These are phyloP conservation scores for Brachypalpus laphriformis DNA, from an alignment of 2,888 invertebrate genomes.

Conservation along the genomic window DNA sequence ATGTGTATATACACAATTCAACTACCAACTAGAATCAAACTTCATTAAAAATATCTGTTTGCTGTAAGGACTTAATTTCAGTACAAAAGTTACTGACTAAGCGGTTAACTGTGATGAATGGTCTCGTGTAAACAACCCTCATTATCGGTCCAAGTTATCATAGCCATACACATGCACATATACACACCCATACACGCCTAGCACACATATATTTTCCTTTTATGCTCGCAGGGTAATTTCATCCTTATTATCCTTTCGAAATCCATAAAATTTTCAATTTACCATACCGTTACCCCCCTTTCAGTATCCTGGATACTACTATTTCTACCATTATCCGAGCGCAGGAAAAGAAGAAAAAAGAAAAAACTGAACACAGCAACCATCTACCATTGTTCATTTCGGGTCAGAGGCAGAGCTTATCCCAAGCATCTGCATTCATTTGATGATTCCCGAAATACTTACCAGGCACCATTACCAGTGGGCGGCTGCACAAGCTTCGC, in stretches of 20 bases:
- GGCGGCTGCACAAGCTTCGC: conserved; percentile 51
- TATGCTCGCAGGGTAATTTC: conserved; percentile 70
- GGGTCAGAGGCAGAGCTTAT: conserved; percentile 68
- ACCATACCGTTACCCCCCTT: conserved; percentile 56
- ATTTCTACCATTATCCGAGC: conserved; percentile 58
- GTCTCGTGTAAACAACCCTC: conserved; percentile 52
- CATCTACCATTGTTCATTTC: conserved; percentile 62
- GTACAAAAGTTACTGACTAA: conserved; percentile 36
- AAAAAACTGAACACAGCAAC: conserved; percentile 40
- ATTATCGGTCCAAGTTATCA: conserved; percentile 44
- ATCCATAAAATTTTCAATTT: conserved; percentile 74
- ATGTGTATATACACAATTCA: too few relatives aligned
- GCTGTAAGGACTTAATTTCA: conserved; percentile 21
- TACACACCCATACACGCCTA: not conserved
- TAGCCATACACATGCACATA: not conserved
- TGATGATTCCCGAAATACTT: conserved; percentile 71
- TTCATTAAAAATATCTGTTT: conserved; percentile 15
- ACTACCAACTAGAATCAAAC: not conserved
- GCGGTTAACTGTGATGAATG: conserved; percentile 56
- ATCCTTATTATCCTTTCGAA: conserved; percentile 73
- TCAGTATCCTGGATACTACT: conserved; percentile 45
- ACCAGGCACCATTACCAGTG: conserved; percentile 64
- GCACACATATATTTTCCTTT: not conserved
- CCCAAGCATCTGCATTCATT: conserved; percentile 73
- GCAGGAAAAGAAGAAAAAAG: conserved; percentile 3